Conservation (phyloP, 2,888 invertebrate genomes). For the Lutraria lutraria region DNA sequence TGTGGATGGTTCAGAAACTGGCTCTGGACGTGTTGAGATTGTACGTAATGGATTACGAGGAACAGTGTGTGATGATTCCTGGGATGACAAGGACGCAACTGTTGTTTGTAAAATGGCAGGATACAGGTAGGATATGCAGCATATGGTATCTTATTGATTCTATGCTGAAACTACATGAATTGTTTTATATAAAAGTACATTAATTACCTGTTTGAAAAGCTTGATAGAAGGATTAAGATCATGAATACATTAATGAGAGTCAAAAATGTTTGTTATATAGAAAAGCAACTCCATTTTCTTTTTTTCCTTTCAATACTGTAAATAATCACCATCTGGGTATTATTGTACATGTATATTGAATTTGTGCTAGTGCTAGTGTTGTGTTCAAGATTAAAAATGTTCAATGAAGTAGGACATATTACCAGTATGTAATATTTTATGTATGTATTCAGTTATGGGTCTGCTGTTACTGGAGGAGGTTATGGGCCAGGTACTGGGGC, state of each 20-base stretch:
- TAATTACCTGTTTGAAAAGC: too few relatives aligned
- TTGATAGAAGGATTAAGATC: too few relatives aligned
- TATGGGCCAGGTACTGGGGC: constrained; percentile 64
- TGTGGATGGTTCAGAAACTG: constrained; percentile 56
- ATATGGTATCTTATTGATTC: not conserved
- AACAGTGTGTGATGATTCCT: constrained; percentile 77
- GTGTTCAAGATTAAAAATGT: not conserved
- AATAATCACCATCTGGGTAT: too few relatives aligned
- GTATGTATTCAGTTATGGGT: constrained; percentile 55
- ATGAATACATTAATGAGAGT: too few relatives aligned
- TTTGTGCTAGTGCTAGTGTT: not conserved
- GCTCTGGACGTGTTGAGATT: constrained; percentile 73
- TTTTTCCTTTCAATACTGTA: too few relatives aligned
- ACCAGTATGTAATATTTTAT: too few relatives aligned
- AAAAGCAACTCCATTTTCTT: too few relatives aligned
- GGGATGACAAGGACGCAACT: constrained; percentile 72
- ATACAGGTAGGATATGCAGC: constrained; percentile 47
- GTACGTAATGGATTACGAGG: constrained; percentile 70
- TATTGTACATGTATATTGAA: not conserved
- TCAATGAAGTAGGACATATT: too few relatives aligned
- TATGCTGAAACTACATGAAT: not conserved
- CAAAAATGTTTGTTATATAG: too few relatives aligned
- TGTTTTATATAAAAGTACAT: not conserved
- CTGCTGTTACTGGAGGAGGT: constrained; percentile 50
- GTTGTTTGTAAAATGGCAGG: constrained; percentile 71